These are phyloP conservation scores for Eristalis arbustorum DNA, from an alignment of 2,888 invertebrate species.

Conservation along the genomic window DNA sequence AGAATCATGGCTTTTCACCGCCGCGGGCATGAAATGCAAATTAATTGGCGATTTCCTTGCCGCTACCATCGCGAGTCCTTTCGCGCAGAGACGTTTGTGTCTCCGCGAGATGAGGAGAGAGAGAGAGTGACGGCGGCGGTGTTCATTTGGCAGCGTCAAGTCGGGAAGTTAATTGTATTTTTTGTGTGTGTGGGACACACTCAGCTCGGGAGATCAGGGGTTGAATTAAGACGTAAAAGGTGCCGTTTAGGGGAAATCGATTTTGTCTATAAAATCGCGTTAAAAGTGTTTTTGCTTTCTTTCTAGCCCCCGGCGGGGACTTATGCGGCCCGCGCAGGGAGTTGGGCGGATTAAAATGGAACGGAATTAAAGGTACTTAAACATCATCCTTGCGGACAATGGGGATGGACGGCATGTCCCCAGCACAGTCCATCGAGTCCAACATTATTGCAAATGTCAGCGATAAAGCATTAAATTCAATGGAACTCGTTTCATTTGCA, in stretches of 20 bases:
- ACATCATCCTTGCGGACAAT: no score
- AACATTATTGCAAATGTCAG: neutral
- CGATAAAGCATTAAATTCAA: neutral
- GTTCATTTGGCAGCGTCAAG: slow-evolving; percentile 51
- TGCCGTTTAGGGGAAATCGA: slow-evolving; percentile 31
- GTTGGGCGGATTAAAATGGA: neutral
- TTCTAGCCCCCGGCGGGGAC: neutral
- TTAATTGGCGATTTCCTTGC: slow-evolving; percentile 69
- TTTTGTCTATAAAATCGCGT: slow-evolving; percentile 15
- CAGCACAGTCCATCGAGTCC: neutral
- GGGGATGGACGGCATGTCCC: neutral
- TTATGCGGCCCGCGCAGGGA: neutral
- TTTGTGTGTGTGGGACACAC: neutral
- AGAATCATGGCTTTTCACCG: slow-evolving; percentile 64
- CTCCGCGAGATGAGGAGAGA: neutral
- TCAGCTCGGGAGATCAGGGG: slow-evolving; percentile 8
- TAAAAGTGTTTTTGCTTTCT: neutral
- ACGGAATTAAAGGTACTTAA: no score
- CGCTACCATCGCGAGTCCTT: slow-evolving; percentile 21
- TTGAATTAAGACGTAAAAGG: slow-evolving; percentile 49
- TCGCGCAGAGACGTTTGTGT: slow-evolving; percentile 4
- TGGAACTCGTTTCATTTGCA: neutral
- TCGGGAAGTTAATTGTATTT: slow-evolving; percentile 58
- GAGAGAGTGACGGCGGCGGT: slow-evolving; percentile 12
- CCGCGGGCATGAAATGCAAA: slow-evolving; percentile 64